These are phyloP conservation scores for Scaptomyza reducta DNA, from an alignment of 2,888 invertebrate species.

Conservation along the genomic window DNA sequence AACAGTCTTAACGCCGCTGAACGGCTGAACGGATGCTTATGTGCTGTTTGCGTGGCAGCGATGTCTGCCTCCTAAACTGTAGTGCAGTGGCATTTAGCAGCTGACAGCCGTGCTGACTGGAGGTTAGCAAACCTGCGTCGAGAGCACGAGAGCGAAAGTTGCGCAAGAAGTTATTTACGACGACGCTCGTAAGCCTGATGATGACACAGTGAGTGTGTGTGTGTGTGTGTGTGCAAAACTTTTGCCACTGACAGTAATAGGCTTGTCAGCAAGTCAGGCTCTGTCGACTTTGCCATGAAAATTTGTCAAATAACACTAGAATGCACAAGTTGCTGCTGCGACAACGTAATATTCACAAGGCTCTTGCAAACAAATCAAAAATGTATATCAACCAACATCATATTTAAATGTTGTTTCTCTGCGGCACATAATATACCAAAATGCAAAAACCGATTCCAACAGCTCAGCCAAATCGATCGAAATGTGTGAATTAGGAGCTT, in stretches of 20 bases:
- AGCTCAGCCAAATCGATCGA: slow-evolving; percentile 7
- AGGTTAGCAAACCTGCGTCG: slow-evolving; percentile 4
- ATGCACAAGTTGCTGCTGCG: slow-evolving; percentile 19
- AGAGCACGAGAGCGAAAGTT: neutral
- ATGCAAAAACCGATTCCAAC: slow-evolving; percentile 5
- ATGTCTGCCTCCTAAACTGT: slow-evolving; percentile 12
- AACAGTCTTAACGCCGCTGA: neutral
- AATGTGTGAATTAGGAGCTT: slow-evolving; percentile 38
- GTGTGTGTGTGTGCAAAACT: slow-evolving; percentile 29
- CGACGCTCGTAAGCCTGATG: slow-evolving; percentile 29
- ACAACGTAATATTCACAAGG: slow-evolving; percentile 14
- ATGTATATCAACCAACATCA: slow-evolving; percentile 20
- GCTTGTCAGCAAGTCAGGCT: slow-evolving; percentile 24
- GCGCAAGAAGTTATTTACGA: slow-evolving; percentile 30
- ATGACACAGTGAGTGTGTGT: slow-evolving; percentile 54
- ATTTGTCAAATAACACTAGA: slow-evolving; percentile 25
- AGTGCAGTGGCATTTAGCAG: slow-evolving; percentile 28
- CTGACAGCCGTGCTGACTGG: slow-evolving; percentile 35
- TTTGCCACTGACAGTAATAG: slow-evolving; percentile 50
- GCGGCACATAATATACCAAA: slow-evolving; percentile 36
- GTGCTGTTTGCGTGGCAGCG: neutral
- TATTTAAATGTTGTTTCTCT: slow-evolving; percentile 42
- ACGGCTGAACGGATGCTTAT: neutral
- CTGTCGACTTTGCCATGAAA: slow-evolving; percentile 5
- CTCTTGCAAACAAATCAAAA: neutral